Base-by-base conservation (phyloP, 2,797 vertebrate genomes). In the Coreius guichenoti region DNA sequence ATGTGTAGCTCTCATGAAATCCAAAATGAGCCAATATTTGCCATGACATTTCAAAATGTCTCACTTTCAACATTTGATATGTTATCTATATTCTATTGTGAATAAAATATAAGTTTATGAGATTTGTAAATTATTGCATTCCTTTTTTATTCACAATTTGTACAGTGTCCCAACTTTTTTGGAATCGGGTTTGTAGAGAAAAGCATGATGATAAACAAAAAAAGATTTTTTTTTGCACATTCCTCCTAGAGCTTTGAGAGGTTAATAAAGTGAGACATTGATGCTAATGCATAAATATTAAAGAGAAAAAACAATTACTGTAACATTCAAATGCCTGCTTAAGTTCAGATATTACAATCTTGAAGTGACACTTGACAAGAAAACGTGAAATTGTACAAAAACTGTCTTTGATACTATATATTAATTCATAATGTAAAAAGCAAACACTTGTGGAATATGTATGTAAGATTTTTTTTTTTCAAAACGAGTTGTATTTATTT, bases 341-440 rank as follows among this genome's bases (percentile, higher is more conserved):
- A 51, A 54, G 26, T 17, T 68, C 33, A 51, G 73, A 76, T 54
- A 76, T 76, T 51, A 76, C 45, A 83, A 83, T 83, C 58, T 83
- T 83, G 82, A 83, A 83, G 73, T 51, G 23, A 83, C 26, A 63
- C 81, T 68, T 80, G 65, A 81, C 47, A 81, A n/a, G 29, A 26
- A 51, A 54, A 81, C 31, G 63, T 78, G 26, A 77, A 65, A 49
- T 72, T 12, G 61, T 80, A 80, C 78, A 80, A 79, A 77, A 43
- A 47, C 8, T 14, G 58, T 65, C 65, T 26, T 80, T n/a, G 12
- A 43, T 83, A 11, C 8, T 13, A 23, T 4, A 49, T 39, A 26
- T 36, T 21, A 1, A 78, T 47, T 65, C 39, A 79, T 79, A n/a
- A 47, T 31, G 58, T 65, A 61, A 63, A 65, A 79, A 63, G 23